Percentiles rank a stretch among this genome's conserved stretches.
These are phyloP conservation scores for Gallinago undulata DNA, from an alignment of 2,113 vertebrate species.

Conservation along the genomic window DNA sequence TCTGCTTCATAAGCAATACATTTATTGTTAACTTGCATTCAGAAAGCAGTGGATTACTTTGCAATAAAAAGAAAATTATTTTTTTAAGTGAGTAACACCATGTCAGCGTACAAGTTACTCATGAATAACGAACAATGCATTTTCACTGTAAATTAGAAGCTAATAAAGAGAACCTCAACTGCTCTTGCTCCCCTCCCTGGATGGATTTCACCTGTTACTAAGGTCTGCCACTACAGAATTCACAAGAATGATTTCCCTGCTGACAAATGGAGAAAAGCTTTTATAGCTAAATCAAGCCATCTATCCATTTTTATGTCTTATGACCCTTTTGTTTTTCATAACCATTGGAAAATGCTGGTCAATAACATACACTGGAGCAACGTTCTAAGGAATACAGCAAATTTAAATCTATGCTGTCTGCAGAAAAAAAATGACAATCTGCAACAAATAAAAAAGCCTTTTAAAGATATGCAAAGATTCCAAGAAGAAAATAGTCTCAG, in stretches of 20 bases:
- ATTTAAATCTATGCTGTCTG: neutral
- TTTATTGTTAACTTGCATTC: neutral
- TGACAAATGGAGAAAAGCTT: neutral
- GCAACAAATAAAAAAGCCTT: neutral
- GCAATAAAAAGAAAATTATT: neutral
- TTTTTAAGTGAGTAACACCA: conserved; percentile 22
- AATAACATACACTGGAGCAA: neutral
- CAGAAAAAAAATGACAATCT: neutral
- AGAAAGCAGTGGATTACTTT: neutral
- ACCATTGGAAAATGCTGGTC: neutral
- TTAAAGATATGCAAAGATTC: neutral
- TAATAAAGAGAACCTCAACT: neutral
- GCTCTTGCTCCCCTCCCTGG: neutral
- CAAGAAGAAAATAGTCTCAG: neutral
- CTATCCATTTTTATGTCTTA: neutral
- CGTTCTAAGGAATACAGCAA: neutral
- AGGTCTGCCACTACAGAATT: neutral
- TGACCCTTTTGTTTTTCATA: neutral
- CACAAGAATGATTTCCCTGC: neutral
- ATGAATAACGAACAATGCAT: neutral
- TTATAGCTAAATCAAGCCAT: neutral
- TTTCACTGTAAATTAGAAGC: neutral
- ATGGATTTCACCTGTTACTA: neutral
- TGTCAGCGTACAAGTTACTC: conserved; percentile 21
- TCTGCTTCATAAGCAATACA: neutral